phyloP scores from a whole-genome alignment of 2,888 invertebrate genomes.

The Ormia ochracea region DNA sequence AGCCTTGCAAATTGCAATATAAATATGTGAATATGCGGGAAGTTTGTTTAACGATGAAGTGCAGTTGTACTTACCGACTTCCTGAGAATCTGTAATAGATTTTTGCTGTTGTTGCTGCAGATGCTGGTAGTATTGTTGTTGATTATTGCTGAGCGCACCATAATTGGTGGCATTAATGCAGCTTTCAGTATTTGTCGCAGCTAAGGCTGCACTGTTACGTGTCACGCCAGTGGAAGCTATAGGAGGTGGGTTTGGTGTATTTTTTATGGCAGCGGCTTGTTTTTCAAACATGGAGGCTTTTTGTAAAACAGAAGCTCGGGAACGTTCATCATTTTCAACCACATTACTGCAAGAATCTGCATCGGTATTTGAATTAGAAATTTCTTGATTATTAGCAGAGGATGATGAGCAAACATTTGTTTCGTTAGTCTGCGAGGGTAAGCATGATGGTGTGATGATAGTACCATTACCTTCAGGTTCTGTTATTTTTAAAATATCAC shows the following conservation, averaged over 20 bases:
- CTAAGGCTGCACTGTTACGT: slow-evolving; percentile 30
- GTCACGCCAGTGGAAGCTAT: slow-evolving; percentile 25
- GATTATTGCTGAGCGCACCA: slow-evolving; percentile 55
- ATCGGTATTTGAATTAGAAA: slow-evolving; percentile 60
- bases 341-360: slow-evolving; percentile 64
- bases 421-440: slow-evolving; percentile 26
- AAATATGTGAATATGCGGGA: background rate
- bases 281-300: slow-evolving; percentile 77
- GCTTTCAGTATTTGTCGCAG: slow-evolving; percentile 27
- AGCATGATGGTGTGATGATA: background rate
- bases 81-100: slow-evolving; percentile 68
- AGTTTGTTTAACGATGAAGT: background rate
- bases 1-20: slow-evolving; percentile 9
- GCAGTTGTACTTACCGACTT: slow-evolving; percentile 71
- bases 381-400: slow-evolving; percentile 43
- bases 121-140: slow-evolving; percentile 7
- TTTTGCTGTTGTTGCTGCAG: slow-evolving; percentile 59
- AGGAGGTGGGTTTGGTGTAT: slow-evolving; percentile 41
- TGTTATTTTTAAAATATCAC: slow-evolving; percentile 74
- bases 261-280: slow-evolving; percentile 70
- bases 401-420: slow-evolving; percentile 44
- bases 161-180: slow-evolving; percentile 52
- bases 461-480: slow-evolving; percentile 67
- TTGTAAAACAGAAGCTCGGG: slow-evolving; percentile 76
- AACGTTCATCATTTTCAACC: slow-evolving; percentile 73